phyloP scores from a whole-genome alignment of 37 sponge, comb jelly and placozoan genomes.

The Ephydatia muelleri region DNA sequence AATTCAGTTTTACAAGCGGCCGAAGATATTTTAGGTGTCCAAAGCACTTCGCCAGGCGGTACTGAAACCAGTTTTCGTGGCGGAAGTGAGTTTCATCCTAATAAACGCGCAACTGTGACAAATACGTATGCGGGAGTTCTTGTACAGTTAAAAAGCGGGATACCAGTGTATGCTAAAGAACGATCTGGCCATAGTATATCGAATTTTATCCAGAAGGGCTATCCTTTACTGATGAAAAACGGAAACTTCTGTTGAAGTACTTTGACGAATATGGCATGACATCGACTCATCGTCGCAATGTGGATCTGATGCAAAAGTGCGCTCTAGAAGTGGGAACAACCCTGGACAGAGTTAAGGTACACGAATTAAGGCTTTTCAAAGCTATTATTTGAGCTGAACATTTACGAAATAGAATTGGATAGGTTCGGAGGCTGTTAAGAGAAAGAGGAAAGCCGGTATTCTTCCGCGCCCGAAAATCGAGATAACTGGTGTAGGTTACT shows the following conservation, averaged over 20 bases:
- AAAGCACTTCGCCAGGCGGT: background rate
- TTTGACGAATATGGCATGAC: slow-evolving; percentile 90
- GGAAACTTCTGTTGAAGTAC: slow-evolving; percentile 52
- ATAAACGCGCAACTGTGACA: background rate
- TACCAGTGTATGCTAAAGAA: background rate
- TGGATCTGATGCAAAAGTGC: slow-evolving; percentile 67
- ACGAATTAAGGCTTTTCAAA: too few species aligned
- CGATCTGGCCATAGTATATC: too few species aligned
- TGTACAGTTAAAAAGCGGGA: background rate
- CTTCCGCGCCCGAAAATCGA: slow-evolving; percentile 82
- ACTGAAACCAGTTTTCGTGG: background rate
- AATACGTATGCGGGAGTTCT: background rate
- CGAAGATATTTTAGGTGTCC: background rate
- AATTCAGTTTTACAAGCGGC: slow-evolving; percentile 17
- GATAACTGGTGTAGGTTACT: slow-evolving; percentile 50
- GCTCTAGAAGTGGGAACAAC: slow-evolving; percentile 68
- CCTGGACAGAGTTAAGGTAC: slow-evolving; percentile 81
- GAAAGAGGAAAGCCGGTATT: slow-evolving; percentile 86
- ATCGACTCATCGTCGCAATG: slow-evolving; percentile 81
- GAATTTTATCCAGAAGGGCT: slow-evolving; percentile 24
- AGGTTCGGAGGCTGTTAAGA: slow-evolving; percentile 87
- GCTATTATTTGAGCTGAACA: background rate
- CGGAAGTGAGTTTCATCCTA: background rate
- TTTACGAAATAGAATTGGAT: slow-evolving; percentile 91
- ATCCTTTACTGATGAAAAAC: slow-evolving; percentile 68